Evolutionary conservation across 2,113 vertebrate genomes (phyloP).

Genomic region (Pavo muticus): DNA sequence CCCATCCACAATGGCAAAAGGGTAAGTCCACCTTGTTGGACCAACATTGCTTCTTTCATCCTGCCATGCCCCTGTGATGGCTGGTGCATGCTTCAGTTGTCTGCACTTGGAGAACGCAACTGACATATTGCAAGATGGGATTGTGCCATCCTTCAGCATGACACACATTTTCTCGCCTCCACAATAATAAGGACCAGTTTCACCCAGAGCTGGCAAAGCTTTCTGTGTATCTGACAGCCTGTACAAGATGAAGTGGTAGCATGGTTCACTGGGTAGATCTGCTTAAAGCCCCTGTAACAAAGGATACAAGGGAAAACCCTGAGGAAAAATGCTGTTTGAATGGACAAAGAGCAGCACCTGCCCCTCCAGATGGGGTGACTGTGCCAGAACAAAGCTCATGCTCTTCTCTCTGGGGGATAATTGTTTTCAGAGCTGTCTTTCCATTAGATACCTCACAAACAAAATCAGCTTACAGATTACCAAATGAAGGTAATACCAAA

Average conservation of each 20-base stretch:
- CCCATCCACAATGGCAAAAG: not conserved
- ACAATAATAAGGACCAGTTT: not conserved
- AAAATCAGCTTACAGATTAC: not conserved
- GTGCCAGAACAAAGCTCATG: not conserved
- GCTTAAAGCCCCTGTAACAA: not conserved
- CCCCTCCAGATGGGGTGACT: fast-evolving
- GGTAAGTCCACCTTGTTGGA: not conserved
- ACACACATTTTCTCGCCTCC: not conserved
- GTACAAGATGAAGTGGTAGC: not conserved
- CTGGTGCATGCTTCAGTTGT: fast-evolving
- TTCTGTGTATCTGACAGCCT: not conserved
- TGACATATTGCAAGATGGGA: not conserved
- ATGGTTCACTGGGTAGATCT: not conserved
- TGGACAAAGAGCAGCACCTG: not conserved
- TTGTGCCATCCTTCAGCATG: not conserved
- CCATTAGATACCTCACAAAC: not conserved
- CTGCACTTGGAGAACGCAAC: not conserved
- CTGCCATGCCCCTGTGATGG: not conserved
- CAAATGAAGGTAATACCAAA: not conserved
- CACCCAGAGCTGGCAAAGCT: not conserved
- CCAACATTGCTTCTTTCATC: not conserved
- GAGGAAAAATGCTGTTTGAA: not conserved
- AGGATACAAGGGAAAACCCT: not conserved
- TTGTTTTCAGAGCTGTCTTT: not conserved
- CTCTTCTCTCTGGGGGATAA: not conserved